Evolutionary conservation across 2,797 vertebrate species (phyloP), one percentile per base, ranked within the genome.

Genomic region (Schizopygopsis malacanthus): DNA sequence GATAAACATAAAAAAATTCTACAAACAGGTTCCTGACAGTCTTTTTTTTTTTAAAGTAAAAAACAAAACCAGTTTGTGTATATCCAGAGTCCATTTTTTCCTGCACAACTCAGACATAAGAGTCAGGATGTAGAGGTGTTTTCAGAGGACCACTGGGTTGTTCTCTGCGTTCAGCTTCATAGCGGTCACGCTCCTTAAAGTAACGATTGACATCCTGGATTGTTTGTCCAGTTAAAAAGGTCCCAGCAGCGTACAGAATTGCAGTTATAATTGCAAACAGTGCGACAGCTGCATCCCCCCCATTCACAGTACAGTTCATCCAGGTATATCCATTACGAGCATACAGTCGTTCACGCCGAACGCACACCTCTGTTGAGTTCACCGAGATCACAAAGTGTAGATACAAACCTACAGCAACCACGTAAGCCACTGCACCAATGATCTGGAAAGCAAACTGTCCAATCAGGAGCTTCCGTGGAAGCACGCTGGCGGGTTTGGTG

Each of bases 301-400:
- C 98, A 22, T 96, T 91, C 39, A 99, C 95, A 0, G 92, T 89
- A 0, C 98, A 99, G 94, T 92, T 97, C 97, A 98, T 98, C 94
- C 97, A 98, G 71, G 97, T 98, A 86, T 97, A 97, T 52, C 98
- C 98, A 0, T 90, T 95, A 6, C 96, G 92, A 0, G 94, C 93
- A 0, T 99, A 99, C 54, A 99, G 90, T 69, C 95, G 92, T 91
- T 96, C 96, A 0, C 98, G 96, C 59, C 11, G 81, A 89, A 76
- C 43, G 88, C 98, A 99, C 33, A 96, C 92, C 0, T 99, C 97
- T 0, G 97, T 98, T 75, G 96, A 45, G 43, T 99, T 99, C 79
- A 99, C 95, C 43, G 54, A 45, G 76, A 94, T 94, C 86, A 99
- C 92, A 0, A 95, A 96, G 69, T 98, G 94, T 81, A 99, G 93